Evolutionary conservation across 2,113 vertebrate genomes (phyloP), one percentile per base, ranked within the genome.

Genomic region (Pao palembangensis): DNA sequence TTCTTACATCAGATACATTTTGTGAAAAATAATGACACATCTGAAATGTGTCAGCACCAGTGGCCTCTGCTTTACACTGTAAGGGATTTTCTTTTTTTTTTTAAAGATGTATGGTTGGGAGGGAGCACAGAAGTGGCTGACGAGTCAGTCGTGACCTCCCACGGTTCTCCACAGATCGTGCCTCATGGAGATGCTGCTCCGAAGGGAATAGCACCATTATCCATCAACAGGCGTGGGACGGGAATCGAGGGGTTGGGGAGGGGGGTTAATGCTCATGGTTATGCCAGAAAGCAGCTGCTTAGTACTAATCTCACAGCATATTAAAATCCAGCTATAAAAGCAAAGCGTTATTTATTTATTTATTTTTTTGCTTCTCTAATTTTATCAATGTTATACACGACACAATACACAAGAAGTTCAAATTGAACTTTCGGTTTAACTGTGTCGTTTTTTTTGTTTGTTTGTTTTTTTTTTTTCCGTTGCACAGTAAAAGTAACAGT

Each of bases 191-290:
- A 79, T 73, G 72, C 73, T 53, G 67, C 71, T 80, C 75, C 71
- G 63, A 73, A 80, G 67, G 76, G 67, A 85, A 77, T 25, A 65
- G 66, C 76, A 61, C 75, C 79, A 78, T 81, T 85, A 90, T 85
- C 82, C 80, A 85, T 81, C 80, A 80, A 48, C 74, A 64, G 62
- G 72, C 76, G 85, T 87, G 67, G 85, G 81, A 81, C 77, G 69
- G 69, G 59, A 81, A 79, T 72, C 71, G 53, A 64, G 55, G 69
- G 56, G 59, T 8, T 61, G 51, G 61, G 64, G 60, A 61, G 67
- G 62, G 71, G 74, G 70, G 71, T 71, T 84, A 79, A 78, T 58
- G 42, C 69, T 76, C 73, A 78, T 85, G 79, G 67, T 76, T 79
- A 63, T 79, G 64, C 75, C 72, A 83, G 73, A 67, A 85, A 83